phyloP scores from a whole-genome alignment of 2,888 invertebrate genomes.

The Clostera curtula region DNA sequence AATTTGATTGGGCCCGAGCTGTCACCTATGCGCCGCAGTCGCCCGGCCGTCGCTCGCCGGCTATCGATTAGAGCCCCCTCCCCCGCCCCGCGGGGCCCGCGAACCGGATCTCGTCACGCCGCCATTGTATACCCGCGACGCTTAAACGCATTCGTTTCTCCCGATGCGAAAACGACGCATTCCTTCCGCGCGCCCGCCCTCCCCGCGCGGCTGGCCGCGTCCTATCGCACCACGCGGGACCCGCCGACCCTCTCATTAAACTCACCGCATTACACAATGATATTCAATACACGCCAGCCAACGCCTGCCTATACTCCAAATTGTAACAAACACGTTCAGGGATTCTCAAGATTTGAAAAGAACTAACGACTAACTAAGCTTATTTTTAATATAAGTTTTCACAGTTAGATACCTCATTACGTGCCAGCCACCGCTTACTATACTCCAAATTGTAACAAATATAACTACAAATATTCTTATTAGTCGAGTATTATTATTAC shows the following conservation, averaged over 20 bases:
- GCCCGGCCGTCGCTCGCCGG: constrained; percentile 73
- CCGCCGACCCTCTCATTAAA: constrained; percentile 61
- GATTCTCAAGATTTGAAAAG: too few species aligned
- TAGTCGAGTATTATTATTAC: too few species aligned
- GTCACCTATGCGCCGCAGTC: constrained; percentile 74
- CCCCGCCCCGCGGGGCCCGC: constrained; percentile 64
- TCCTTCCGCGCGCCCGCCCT: constrained; percentile 70
- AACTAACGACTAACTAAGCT: too few species aligned
- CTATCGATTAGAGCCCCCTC: constrained; percentile 72
- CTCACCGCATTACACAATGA: constrained; percentile 49
- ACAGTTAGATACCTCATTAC: too few species aligned
- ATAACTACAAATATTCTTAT: too few species aligned
- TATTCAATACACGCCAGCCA: too few species aligned
- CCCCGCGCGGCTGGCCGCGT: constrained; percentile 45
- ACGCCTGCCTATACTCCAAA: too few species aligned
- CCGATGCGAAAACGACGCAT: constrained; percentile 76
- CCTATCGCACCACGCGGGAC: constrained; percentile 47
- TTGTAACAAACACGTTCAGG: too few species aligned
- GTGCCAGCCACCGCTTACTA: too few species aligned
- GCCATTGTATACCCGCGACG: constrained; percentile 75
- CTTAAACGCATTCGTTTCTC: constrained; percentile 76
- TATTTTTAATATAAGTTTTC: too few species aligned
- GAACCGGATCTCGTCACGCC: constrained; percentile 76
- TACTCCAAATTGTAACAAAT: too few species aligned
- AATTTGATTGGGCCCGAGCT: constrained; percentile 73